Conservation (phyloP, 2,113 vertebrate genomes). For the Prinia subflava region DNA sequence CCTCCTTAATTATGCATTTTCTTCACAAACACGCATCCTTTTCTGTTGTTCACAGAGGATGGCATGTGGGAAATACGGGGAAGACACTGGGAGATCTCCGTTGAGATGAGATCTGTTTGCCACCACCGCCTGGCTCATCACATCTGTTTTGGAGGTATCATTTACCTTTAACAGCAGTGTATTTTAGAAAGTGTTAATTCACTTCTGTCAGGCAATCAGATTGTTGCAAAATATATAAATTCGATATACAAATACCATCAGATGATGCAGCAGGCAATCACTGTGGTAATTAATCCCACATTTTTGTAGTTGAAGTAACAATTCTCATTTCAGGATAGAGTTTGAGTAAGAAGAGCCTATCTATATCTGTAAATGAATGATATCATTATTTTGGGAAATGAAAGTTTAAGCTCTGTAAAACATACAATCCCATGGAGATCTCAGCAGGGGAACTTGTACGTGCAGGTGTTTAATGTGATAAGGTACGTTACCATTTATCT, state of each 20-base stretch:
- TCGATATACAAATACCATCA: slow-evolving; percentile 57
- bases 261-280: slow-evolving; percentile 52
- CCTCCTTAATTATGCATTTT: slow-evolving; percentile 63
- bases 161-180: slow-evolving; percentile 55
- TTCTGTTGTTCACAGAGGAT: slow-evolving; percentile 22
- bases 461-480: slow-evolving; percentile 89
- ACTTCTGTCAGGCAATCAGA: slow-evolving; percentile 64
- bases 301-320: slow-evolving; percentile 72
- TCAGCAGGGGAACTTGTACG: slow-evolving; percentile 79
- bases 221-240: slow-evolving; percentile 69
- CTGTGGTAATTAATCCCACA: slow-evolving; percentile 74
- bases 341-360: slow-evolving; percentile 75
- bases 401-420: slow-evolving; percentile 83
- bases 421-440: slow-evolving; percentile 82
- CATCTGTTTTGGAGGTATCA: slow-evolving; percentile 46
- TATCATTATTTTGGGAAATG: slow-evolving; percentile 87
- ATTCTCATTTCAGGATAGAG: slow-evolving; percentile 70
- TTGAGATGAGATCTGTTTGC: slow-evolving; percentile 55
- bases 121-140: neutral
- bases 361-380: slow-evolving; percentile 85
- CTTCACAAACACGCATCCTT: slow-evolving; percentile 44
- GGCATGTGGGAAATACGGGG: neutral
- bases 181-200: slow-evolving; percentile 67
- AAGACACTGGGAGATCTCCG: slow-evolving; percentile 18
- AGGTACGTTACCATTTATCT: slow-evolving; percentile 87